Base-by-base conservation (phyloP, 2,888 invertebrate genomes). In the Opisthograptis luteolata region DNA sequence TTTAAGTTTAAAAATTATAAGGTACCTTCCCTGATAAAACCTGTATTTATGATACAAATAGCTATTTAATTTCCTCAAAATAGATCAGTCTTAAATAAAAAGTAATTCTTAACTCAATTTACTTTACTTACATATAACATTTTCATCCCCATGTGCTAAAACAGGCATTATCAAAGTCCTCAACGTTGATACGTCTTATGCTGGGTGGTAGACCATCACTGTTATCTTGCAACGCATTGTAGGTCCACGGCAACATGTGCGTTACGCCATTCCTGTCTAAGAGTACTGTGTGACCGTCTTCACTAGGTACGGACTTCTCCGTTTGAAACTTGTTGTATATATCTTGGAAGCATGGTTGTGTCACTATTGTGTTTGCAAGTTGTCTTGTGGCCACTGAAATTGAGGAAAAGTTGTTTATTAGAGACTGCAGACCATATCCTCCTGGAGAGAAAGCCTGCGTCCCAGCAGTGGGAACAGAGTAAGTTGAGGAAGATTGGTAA, bases 161-260 rank as follows among this genome's bases (percentile, higher is more conserved):
- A 58, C 87, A 73, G 2, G 81, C 84, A 63, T 90, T 70, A 4
- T 58, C 57, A 62, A 94, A 92, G 62, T 92, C 89, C 41, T 92
- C 89, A 0, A 91, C 75, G 34, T 83, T 91, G 15, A 94, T 77
- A 57, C 91, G 92, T 61, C 84, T 90, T 7, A 94, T 61, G 34
- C 94, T 94, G 0, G 93, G 93, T 9, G 94, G 94, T 50, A 94
- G 72, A 41, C 62, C 65, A 57, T 92, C 89, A 55, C 86, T 85
- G 41, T 73, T 77, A 32, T 92, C 91, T 34, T 93, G 77, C 27
- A 70, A 58, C 2, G 78, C 65, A 24, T 93, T 92, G 60, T 92
- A 92, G 4, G 71, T 84, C 94, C 94, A 94, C 1, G 91, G 88
- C 1, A 92, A 81, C 2, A 84, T 66, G 51, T 91, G 82, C 0